Base-by-base conservation (phyloP, 1,140 invertebrate species). In the Ctenoplectra terminalis region DNA sequence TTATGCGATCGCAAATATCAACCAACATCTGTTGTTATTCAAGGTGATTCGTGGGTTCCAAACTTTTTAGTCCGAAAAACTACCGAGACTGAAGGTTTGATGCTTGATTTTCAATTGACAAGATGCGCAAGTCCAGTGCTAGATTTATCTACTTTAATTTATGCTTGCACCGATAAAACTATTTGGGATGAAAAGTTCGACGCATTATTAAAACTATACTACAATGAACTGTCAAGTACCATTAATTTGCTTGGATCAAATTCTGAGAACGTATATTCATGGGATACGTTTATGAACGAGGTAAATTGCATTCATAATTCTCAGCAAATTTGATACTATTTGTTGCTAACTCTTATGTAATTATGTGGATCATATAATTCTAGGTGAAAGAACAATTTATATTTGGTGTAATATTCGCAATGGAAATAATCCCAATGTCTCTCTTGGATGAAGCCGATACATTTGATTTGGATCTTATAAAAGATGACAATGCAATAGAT, bases 21-120 rank as follows among this genome's bases (percentile, higher is more conserved):
- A 9, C 81, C 87, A 54, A 92, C 94, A 50, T 95, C 94, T 46
- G 95, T 96, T 0, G 94, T 97, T 34, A 95, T 94, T 13, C 96
- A 97, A 76, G 96, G 96, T 1, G 96, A 97, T 90, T 95, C 95
- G 46, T 97, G 96, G 96, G 95, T 95, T 0, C 96, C 96, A 52
- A 97, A 97, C 89, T 97, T 97, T 87, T 88, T 97, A 5, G 94
- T 95, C 17, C 94, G 94, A 74, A 94, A 95, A 75, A 83, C 90
- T 11, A 87, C 87, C 5, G 76, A 86, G 13, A 93, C 95, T 1
- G 86, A 94, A 66, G 93, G 94, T 58, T 93, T 95, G 1, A 94
- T 97, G 56, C 95, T 97, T 54, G 96, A 97, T 85, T 97, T 96
- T 84, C 96, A 97, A 92, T 84, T 97, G 61, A 90, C 95, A 1